Base-by-base conservation (phyloP, 2,113 vertebrate genomes). In the Mandrillus leucophaeus region DNA sequence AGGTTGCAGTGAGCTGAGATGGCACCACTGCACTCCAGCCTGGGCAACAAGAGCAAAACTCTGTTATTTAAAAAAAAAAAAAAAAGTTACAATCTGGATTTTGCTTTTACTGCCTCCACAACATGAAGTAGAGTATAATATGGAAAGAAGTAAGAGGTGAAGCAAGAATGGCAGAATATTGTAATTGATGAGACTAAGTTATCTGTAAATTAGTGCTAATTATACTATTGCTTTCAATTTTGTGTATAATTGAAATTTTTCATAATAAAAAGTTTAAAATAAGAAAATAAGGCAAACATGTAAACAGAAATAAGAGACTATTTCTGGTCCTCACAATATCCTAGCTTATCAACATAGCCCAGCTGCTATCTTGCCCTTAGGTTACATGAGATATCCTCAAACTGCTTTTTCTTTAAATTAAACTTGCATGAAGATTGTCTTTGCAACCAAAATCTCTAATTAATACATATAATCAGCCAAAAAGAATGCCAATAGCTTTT, bases 401-500 rank as follows among this genome's bases (percentile, higher is more conserved):
- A 48, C 20, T 52, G 12, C 35, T 55, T 68, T 70, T 93, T 75
- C 79, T 95, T 79, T 25, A 97, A 88, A 75, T 92, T 89, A 93
- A 87, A 93, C 92, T 92, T 92, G 22, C 57, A 72, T 40, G 64
- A 50, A 80, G 16, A 38, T 88, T 93, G n/a, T 80, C 32, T 96
- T 95, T 95, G 88, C 38, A 84, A 45, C 48, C 18, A 72, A 92
- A 38, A 35, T 91, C 25, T 43, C 64, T 91, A 59, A 92, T 32
- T 81, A 93, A 73, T 72, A 91, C 27, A 45, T 59, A 52, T 5
- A 64, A 12, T 35, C 13, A 92, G 68, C 30, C 55, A n/a, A 86
- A 70, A 95, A 70, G 76, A 95, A 95, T 95, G 48, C 59, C 90
- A 68, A 95, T 95, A 80, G 43, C 25, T 80, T 89, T 76, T 52